Evolutionary conservation across 2,113 vertebrate genomes (phyloP), one percentile per base, ranked within the genome.

Genomic region (Coregonus clupeaformis): DNA sequence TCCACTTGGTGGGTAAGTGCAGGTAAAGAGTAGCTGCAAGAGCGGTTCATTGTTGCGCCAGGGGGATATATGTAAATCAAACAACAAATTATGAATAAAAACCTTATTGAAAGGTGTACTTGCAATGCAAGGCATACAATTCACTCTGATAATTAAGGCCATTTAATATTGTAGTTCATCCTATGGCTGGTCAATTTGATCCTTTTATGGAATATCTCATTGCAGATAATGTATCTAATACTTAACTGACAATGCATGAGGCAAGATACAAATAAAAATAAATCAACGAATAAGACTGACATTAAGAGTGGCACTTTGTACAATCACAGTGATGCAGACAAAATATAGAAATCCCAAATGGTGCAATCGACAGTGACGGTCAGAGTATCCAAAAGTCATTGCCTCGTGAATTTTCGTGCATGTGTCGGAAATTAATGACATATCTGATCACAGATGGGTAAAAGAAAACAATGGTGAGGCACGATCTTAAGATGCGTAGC

Each of bases 401-500:
- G 69, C 69, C 27, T 36, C 6, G 14, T 29, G 29, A 5, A 14
- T 22, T 75, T 14, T 64, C 52, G 65, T 76, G 77, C 78, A 84
- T 29, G 74, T 71, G 72, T 57, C 22, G 36, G 47, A 57, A 7
- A 81, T 63, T 45, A 36, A 72, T 69, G 75, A 70, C 1, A 11
- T 1, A 9, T 75, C 22, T 71, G 77, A 67, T 72, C 68, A 85
- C 69, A 81, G 45, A 81, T 88, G 77, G 64, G 32, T 25, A 24
- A 32, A 42, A 68, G 18, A 75, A 72, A 80, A 69, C 12, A 29
- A 72, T 69, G 65, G 75, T 42, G 55, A 25, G 75, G 71, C 68
- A 62, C 69, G 57, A 22, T 60, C 57, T 47, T 5, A 68, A 80
- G 79, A 86, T 85, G 85, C 4, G 77, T 86, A 90, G 87, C 89